Base-by-base conservation (phyloP, 2,888 invertebrate genomes). In the Synanthedon vespiformis region DNA sequence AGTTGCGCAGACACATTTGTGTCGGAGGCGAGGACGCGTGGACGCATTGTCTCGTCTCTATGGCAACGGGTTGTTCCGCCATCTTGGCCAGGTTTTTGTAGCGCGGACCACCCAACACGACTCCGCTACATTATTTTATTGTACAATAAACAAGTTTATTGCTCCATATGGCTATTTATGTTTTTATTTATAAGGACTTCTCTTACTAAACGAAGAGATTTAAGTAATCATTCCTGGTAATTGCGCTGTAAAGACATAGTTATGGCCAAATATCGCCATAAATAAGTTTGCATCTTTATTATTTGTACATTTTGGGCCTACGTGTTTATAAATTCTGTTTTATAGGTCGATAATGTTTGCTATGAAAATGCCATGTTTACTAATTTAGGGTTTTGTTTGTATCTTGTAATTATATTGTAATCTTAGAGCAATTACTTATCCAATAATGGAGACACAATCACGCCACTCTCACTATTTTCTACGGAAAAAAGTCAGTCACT, bases 131-230 rank as follows among this genome's bases (percentile, higher is more conserved):
- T 86, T 84, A 86, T 85, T 86, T 87, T 87, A 86, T 86, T 85
- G 80, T 84, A 84, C 82, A 78, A 85, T 86, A 85, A 87, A 87
- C 80, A 83, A 83, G 86, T 87, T 87, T 86, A 86, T 85, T 83
- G 78, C 85, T 78, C 77, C 80, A 84, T 81, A 85, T 80, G 84
- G 76, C 75, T 85, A 78, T 85, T 82, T 83, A 78, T 82, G 77
- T 79, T 82, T 84, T 82, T 84, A 82, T 85, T 85, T 83, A 80
- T 82, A 80, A 83, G 77, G 73, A 76, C 65, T 78, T 78, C 80
- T 80, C 77, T 82, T 76, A 68, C 66, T 60, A 70, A 63, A 68
- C 57, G 65, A 64, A 73, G 67, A 71, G 65, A 68, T 72, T 76
- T 74, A 72, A 68, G 71, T 74, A 68, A 75, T 72, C 69, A 73